Evolutionary conservation across 2,888 invertebrate genomes (phyloP).

Genomic region (Volucella bombylans): DNA sequence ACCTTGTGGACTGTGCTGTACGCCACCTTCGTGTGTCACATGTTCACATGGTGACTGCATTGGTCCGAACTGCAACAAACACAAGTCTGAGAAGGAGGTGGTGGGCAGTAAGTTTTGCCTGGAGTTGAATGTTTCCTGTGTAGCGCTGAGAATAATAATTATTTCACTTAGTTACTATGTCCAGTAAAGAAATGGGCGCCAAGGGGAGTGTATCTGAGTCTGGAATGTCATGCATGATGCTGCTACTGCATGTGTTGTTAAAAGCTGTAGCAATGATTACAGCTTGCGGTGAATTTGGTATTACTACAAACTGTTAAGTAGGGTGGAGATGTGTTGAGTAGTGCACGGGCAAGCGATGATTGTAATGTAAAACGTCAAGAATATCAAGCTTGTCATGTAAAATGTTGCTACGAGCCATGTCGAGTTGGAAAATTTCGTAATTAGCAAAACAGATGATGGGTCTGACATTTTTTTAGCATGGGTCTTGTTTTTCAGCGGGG

Average conservation of each 20-base stretch:
- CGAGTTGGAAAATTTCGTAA: slow-evolving; percentile 25
- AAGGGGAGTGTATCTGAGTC: slow-evolving; percentile 41
- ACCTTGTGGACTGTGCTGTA: slow-evolving; percentile 47
- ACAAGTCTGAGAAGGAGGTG: slow-evolving; percentile 48
- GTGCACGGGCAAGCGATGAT: slow-evolving; percentile 44
- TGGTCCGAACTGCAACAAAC: slow-evolving; percentile 43
- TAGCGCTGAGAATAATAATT: slow-evolving; percentile 60
- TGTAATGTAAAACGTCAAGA: slow-evolving; percentile 62
- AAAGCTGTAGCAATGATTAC: slow-evolving; percentile 58
- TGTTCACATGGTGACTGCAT: slow-evolving; percentile 54
- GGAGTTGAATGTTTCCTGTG: slow-evolving; percentile 54
- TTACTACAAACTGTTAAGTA: slow-evolving; percentile 66
- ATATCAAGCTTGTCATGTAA: slow-evolving; percentile 61
- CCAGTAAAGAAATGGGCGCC: slow-evolving; percentile 36
- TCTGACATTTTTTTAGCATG: neutral
- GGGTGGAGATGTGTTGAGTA: slow-evolving; percentile 64
- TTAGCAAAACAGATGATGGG: slow-evolving; percentile 32
- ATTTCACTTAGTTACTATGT: slow-evolving; percentile 65
- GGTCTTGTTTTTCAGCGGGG: too few species aligned
- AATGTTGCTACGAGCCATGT: slow-evolving; percentile 59
- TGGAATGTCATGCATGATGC: slow-evolving; percentile 12
- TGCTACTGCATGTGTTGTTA: slow-evolving; percentile 47
- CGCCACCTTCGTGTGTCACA: slow-evolving; percentile 66
- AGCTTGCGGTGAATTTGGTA: slow-evolving; percentile 64
- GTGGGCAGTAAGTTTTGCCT: slow-evolving; percentile 12